These are phyloP conservation scores for Phytoseiulus persimilis DNA, from an alignment of 2,888 invertebrate genomes.

Conservation along the genomic window DNA sequence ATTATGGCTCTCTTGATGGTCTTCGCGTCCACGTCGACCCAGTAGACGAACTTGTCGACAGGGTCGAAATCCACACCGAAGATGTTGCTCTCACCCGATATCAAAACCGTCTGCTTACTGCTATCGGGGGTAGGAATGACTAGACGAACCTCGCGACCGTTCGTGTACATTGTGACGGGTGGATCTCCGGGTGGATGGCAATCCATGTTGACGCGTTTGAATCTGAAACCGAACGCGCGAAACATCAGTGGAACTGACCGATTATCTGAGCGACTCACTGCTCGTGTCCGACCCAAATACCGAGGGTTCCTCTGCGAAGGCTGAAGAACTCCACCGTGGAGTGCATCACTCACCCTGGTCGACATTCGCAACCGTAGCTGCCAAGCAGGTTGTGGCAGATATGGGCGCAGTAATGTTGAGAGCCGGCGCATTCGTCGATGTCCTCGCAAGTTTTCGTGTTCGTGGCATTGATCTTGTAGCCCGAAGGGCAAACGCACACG, in stretches of 20 bases:
- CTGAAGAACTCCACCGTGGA: too few species aligned
- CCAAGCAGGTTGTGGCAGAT: constrained; percentile 85
- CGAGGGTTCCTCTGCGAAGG: background rate
- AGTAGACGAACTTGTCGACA: constrained; percentile 62
- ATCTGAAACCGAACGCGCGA: constrained; percentile 32
- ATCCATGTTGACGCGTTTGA: constrained; percentile 34
- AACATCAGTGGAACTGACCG: constrained; percentile 14
- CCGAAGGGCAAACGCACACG: constrained; percentile 78
- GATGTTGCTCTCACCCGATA: constrained; percentile 75
- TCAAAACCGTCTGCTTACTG: constrained; percentile 57
- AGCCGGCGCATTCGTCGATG: constrained; percentile 76
- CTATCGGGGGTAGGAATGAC: background rate
- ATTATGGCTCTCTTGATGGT: constrained; percentile 84
- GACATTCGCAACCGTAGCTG: constrained; percentile 74
- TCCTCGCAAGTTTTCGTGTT: constrained; percentile 78
- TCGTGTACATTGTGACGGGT: constrained; percentile 62
- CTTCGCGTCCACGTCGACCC: constrained; percentile 85
- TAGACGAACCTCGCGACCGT: constrained; percentile 74
- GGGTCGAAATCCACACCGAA: constrained; percentile 85
- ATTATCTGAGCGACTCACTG: too few species aligned
- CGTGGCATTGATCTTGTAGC: constrained; percentile 68
- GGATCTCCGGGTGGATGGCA: constrained; percentile 44
- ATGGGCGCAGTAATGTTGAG: constrained; percentile 77
- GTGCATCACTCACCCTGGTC: constrained; percentile 58
- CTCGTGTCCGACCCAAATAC: background rate